phyloP scores from a whole-genome alignment of 2,797 vertebrate species.

The Pseudochaenichthys georgianus region DNA sequence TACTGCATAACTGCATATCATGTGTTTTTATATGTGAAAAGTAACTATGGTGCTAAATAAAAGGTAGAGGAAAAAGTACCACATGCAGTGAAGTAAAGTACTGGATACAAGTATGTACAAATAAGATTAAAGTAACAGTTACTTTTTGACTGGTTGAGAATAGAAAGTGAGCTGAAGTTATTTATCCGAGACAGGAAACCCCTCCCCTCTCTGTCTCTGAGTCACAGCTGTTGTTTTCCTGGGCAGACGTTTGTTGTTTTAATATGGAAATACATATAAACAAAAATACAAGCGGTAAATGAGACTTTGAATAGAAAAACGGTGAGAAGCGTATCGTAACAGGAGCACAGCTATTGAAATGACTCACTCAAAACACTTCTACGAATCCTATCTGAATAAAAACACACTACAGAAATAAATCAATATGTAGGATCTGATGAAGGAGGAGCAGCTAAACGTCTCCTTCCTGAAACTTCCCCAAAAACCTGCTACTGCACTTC shows the following conservation, averaged over 20 bases:
- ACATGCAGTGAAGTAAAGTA: no score
- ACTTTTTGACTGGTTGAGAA: no score
- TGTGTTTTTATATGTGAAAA: no score
- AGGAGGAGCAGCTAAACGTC: neutral
- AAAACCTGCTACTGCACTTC: conserved; percentile 22
- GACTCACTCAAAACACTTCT: neutral
- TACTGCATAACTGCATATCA: no score
- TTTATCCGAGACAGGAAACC: conserved; percentile 56
- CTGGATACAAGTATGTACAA: no score
- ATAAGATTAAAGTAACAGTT: no score
- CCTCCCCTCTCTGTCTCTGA: conserved; percentile 33
- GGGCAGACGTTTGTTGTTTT: conserved; percentile 46
- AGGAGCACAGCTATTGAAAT: conserved; percentile 41
- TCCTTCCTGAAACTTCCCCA: conserved; percentile 17
- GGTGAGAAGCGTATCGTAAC: conserved; percentile 13
- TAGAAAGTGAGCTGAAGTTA: conserved; percentile 37
- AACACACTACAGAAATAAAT: conserved; percentile 27
- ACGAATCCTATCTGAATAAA: conserved; percentile 37
- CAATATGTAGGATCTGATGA: conserved; percentile 22
- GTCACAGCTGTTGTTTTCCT: conserved; percentile 24
- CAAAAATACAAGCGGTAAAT: conserved; percentile 37
- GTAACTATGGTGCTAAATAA: no score
- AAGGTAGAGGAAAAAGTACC: no score
- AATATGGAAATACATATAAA: conserved; percentile 47
- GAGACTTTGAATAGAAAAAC: conserved; percentile 21